phyloP scores from a whole-genome alignment of 1,140 invertebrate species.

The Drosophila parabipectinata region DNA sequence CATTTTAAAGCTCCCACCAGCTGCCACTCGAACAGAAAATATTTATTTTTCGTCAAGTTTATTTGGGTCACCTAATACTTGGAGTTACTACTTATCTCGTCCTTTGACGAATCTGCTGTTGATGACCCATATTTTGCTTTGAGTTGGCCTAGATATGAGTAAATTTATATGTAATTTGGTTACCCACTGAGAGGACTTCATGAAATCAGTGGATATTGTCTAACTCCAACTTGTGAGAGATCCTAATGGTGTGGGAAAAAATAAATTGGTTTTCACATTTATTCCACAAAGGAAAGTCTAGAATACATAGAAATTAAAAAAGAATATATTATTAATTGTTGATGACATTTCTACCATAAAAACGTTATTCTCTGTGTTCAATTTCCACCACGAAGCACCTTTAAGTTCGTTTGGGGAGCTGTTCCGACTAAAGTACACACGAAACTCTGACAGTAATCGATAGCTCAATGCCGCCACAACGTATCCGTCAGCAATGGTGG shows the following conservation, averaged over 20 bases:
- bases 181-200: background rate
- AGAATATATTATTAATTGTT: too few species aligned
- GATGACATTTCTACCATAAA: too few species aligned
- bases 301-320: too few species aligned
- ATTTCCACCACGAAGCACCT: background rate
- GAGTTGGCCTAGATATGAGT: slow-evolving; percentile 19
- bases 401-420: background rate
- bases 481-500: slow-evolving; percentile 25
- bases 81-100: slow-evolving; percentile 24
- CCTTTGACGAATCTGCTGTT: slow-evolving; percentile 22
- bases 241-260: background rate
- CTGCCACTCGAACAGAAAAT: slow-evolving; percentile 3
- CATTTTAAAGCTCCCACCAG: background rate
- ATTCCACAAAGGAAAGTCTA: too few species aligned
- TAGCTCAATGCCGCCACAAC: slow-evolving; percentile 41
- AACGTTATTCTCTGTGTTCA: too few species aligned
- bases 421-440: slow-evolving; percentile 1
- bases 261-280: too few species aligned
- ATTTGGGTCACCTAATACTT: slow-evolving; percentile 17
- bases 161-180: slow-evolving; percentile 11
- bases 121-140: slow-evolving; percentile 24
- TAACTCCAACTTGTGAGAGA: background rate
- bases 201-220: slow-evolving; percentile 20
- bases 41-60: slow-evolving; percentile 4
- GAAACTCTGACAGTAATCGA: slow-evolving; percentile 49